Conservation (phyloP, 2,797 vertebrate genomes). For the Rachycentron canadum region DNA sequence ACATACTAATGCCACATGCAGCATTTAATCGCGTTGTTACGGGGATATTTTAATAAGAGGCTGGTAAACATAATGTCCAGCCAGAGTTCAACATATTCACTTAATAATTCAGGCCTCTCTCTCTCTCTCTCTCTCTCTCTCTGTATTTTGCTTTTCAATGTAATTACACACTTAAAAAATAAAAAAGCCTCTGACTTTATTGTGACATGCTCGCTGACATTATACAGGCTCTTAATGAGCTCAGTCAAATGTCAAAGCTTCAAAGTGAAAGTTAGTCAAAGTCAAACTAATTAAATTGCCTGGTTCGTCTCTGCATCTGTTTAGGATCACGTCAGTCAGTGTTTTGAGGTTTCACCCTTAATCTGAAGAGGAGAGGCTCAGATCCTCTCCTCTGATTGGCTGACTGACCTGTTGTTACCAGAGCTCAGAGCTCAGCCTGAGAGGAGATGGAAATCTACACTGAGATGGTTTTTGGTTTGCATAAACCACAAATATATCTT, state of each 20-base stretch:
- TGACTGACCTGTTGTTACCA: too few species aligned
- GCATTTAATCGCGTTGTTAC: neutral
- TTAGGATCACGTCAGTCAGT: neutral
- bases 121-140: neutral
- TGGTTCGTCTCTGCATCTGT: neutral
- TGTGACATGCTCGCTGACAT: slow-evolving; percentile 23
- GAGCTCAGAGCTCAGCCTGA: too few species aligned
- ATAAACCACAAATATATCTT: too few species aligned
- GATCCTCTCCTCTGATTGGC: too few species aligned
- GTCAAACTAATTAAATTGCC: slow-evolving; percentile 32
- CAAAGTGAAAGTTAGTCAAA: slow-evolving; percentile 19
- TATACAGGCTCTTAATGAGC: slow-evolving; percentile 33
- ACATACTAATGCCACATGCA: neutral
- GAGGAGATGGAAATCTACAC: too few species aligned
- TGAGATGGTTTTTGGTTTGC: too few species aligned
- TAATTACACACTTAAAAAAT: slow-evolving; percentile 28
- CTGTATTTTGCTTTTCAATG: slow-evolving; percentile 4
- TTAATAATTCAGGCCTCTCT: slow-evolving; percentile 30
- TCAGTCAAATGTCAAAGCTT: slow-evolving; percentile 40
- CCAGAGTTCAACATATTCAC: slow-evolving; percentile 23
- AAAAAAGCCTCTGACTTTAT: slow-evolving; percentile 32
- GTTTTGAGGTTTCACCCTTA: neutral
- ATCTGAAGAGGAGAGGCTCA: too few species aligned
- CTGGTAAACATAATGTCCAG: slow-evolving; percentile 34
- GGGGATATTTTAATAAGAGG: slow-evolving; percentile 29